phyloP scores from a whole-genome alignment of 2,113 vertebrate genomes.

The Rhinoderma darwinii region DNA sequence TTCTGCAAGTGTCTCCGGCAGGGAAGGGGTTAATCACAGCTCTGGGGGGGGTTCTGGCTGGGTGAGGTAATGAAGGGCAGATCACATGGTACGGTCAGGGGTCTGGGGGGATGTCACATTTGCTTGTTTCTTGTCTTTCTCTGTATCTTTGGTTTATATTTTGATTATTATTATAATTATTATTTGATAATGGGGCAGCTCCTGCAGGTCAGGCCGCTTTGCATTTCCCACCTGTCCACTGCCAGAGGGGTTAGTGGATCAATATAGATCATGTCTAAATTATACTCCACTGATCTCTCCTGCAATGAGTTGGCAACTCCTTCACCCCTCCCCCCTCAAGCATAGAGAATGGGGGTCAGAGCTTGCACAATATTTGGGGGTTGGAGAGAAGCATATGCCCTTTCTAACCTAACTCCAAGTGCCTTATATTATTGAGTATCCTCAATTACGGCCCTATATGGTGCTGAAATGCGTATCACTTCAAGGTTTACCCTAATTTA shows the following conservation, averaged over 20 bases:
- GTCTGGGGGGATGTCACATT: slow-evolving; percentile 41
- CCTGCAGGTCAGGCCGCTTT: slow-evolving; percentile 59
- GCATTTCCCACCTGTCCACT: slow-evolving; percentile 39
- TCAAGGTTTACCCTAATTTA: slow-evolving; percentile 15
- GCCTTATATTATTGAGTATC: slow-evolving; percentile 24
- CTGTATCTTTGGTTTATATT: slow-evolving; percentile 51
- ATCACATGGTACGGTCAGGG: slow-evolving; percentile 56
- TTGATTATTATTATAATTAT: slow-evolving; percentile 59
- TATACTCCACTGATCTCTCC: slow-evolving; percentile 13
- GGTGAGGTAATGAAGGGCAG: slow-evolving; percentile 48
- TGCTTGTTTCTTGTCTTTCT: slow-evolving; percentile 52
- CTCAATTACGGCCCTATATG: background rate
- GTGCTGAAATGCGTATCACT: slow-evolving; percentile 25
- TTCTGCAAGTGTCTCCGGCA: slow-evolving; percentile 17
- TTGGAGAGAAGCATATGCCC: background rate
- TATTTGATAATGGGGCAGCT: slow-evolving; percentile 56
- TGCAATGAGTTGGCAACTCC: slow-evolving; percentile 29
- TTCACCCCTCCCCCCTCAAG: slow-evolving; percentile 33
- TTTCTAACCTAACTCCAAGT: slow-evolving; percentile 34
- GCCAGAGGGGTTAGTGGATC: slow-evolving; percentile 43
- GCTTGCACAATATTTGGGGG: slow-evolving; percentile 37
- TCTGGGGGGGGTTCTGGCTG: slow-evolving; percentile 33
- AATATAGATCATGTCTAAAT: slow-evolving; percentile 1
- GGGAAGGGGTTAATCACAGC: slow-evolving; percentile 44
- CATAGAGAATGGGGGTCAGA: slow-evolving; percentile 12